Conservation (phyloP, 2,888 invertebrate genomes). For the Trachelus troglodyta region DNA sequence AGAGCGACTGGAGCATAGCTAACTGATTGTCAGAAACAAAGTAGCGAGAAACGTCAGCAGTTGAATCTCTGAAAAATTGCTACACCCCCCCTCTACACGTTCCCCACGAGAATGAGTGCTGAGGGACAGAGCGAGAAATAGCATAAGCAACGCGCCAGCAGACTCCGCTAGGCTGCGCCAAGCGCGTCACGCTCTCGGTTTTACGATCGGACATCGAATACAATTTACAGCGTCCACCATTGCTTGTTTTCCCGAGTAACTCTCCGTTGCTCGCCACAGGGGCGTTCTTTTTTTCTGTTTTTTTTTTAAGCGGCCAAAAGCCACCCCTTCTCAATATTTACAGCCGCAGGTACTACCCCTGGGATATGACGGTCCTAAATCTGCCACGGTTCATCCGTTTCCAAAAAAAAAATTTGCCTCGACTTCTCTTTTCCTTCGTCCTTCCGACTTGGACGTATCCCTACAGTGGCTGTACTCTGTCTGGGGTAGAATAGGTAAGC, state of each 20-base stretch:
- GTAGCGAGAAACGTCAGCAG: neutral
- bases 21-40: neutral
- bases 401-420: neutral
- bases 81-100: neutral
- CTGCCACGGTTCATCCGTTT: slow-evolving; percentile 5
- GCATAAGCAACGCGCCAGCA: neutral
- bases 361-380: slow-evolving; percentile 25
- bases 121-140: neutral
- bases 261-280: neutral
- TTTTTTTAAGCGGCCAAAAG: slow-evolving; percentile 14
- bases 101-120: neutral
- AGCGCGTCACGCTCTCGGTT: slow-evolving; percentile 26
- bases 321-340: slow-evolving; percentile 17
- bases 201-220: slow-evolving; percentile 54
- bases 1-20: too few relatives aligned
- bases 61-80: neutral
- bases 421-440: slow-evolving; percentile 22
- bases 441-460: neutral
- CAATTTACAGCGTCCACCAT: slow-evolving; percentile 51
- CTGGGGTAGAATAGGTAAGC: neutral
- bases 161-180: neutral
- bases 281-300: neutral
- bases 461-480: neutral
- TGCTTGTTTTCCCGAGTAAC: slow-evolving; percentile 34
- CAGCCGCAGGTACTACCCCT: slow-evolving; percentile 8